Percentiles rank a stretch among this genome's conserved stretches.
Conservation (phyloP, 1,140 invertebrate genomes). For the Brachionus asplanchnoidis region DNA sequence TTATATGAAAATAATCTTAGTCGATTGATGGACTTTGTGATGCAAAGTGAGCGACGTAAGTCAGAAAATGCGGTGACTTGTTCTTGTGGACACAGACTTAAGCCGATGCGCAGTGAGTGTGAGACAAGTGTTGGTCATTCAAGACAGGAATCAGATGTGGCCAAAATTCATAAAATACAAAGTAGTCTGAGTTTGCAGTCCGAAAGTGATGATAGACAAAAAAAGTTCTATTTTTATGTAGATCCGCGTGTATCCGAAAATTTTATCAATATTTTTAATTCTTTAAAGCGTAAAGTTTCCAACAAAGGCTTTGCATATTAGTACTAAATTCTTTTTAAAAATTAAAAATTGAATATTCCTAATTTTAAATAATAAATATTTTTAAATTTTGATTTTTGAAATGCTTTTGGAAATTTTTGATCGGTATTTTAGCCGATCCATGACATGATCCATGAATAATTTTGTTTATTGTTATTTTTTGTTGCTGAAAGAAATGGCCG, state of each 20-base stretch:
- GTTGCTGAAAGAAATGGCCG: not conserved
- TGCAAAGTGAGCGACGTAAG: not conserved
- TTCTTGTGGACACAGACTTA: not conserved
- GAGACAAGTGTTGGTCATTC: not conserved
- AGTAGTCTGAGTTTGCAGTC: not conserved
- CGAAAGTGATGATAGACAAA: not conserved
- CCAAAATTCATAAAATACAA: conserved; percentile 5
- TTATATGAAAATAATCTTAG: not conserved
- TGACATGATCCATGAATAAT: not conserved
- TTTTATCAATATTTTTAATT: conserved; percentile 41
- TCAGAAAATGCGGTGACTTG: not conserved
- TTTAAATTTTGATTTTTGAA: not conserved
- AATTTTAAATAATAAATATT: not conserved
- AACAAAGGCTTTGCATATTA: conserved; percentile 40
- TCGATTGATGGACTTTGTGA: not conserved
- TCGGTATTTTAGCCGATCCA: not conserved
- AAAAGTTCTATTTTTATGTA: conserved; percentile 32
- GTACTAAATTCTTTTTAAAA: not conserved
- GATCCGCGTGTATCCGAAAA: conserved; percentile 31
- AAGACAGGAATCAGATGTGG: not conserved
- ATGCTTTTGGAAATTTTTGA: not conserved
- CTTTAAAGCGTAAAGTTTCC: not conserved
- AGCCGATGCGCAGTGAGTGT: not conserved
- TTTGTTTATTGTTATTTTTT: not conserved
- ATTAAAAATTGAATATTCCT: not conserved